These are phyloP conservation scores for Echiichthys vipera DNA, from an alignment of 2,797 vertebrate species.

Conservation along the genomic window DNA sequence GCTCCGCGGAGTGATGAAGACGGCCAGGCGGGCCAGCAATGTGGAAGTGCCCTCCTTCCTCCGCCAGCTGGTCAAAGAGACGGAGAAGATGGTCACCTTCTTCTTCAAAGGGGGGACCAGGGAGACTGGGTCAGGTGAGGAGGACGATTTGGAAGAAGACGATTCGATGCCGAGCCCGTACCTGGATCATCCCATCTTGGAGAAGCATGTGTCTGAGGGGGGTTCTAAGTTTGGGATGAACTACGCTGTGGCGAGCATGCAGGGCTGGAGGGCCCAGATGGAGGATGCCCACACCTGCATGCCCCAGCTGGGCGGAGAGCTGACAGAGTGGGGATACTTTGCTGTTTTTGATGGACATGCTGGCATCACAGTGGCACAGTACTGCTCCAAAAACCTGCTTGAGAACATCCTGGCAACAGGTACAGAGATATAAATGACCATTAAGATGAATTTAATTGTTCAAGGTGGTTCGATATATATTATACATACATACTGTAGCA, in stretches of 20 bases:
- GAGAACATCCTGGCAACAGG: conserved; percentile 84
- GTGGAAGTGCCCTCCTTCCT: conserved; percentile 86
- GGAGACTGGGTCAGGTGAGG: conserved; percentile 52
- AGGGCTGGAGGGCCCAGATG: conserved; percentile 88
- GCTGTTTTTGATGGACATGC: conserved; percentile 88
- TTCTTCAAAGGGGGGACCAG: conserved; percentile 81
- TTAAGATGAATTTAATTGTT: background rate
- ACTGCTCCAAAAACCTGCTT: conserved; percentile 85
- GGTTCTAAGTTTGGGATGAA: conserved; percentile 65
- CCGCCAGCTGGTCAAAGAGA: conserved; percentile 83
- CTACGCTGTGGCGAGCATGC: conserved; percentile 86
- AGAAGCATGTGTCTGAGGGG: conserved; percentile 81
- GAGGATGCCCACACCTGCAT: conserved; percentile 87
- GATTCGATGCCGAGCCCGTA: conserved; percentile 75
- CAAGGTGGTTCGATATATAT: background rate
- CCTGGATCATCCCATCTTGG: conserved; percentile 79
- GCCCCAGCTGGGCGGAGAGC: conserved; percentile 75
- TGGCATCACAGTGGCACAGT: conserved; percentile 84
- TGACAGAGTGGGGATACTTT: conserved; percentile 85
- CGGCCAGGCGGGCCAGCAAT: conserved; percentile 78
- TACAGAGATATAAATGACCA: conserved; percentile 41
- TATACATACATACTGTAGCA: background rate
- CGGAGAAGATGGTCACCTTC: conserved; percentile 85
- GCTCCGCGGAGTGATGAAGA: conserved; percentile 79
- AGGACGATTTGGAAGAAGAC: conserved; percentile 58